Evolutionary conservation across 1,140 invertebrate genomes (phyloP).

Genomic region (Potamilus streckersoni): DNA sequence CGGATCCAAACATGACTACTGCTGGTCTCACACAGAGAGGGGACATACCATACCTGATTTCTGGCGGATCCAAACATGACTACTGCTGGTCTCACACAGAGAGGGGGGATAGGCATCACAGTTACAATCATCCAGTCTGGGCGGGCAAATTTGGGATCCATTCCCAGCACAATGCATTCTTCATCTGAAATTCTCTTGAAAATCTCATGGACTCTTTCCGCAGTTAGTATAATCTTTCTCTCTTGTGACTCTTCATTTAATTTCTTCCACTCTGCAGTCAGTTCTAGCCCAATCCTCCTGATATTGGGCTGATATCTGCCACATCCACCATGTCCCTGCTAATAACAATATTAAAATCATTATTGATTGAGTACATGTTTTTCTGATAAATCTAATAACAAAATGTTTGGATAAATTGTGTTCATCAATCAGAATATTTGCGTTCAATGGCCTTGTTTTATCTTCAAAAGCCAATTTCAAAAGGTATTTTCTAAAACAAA

Average conservation of each 20-base stretch:
- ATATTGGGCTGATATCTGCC: conserved; percentile 97
- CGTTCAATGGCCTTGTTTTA: too few relatives aligned
- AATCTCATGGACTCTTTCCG: conserved; percentile 96
- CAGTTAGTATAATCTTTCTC: conserved; percentile 82
- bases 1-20: conserved; percentile 99
- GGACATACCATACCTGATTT: too few relatives aligned
- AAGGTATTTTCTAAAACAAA: too few relatives aligned
- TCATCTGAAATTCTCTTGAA: conserved; percentile 98
- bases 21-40: conserved; percentile 90
- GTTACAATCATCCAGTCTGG: conserved; percentile 99
- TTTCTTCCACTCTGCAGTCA: conserved; percentile 98
- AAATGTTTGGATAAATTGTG: too few relatives aligned
- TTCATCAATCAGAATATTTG: too few relatives aligned
- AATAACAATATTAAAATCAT: conserved; percentile 3
- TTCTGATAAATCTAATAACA: too few relatives aligned
- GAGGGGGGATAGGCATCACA: conserved; percentile 95
- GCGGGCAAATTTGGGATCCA: conserved; percentile 94
- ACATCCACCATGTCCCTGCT: conserved; percentile 91
- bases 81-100: conserved; percentile 90
- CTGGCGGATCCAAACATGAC: conserved; percentile 99
- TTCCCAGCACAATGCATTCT: conserved; percentile 94
- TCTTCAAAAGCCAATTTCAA: too few relatives aligned
- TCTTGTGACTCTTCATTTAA: conserved; percentile 96
- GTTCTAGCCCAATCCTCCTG: conserved; percentile 87
- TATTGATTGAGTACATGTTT: background rate